Conservation (phyloP, 1,140 invertebrate species). For the Thereuonema tuberculata region DNA sequence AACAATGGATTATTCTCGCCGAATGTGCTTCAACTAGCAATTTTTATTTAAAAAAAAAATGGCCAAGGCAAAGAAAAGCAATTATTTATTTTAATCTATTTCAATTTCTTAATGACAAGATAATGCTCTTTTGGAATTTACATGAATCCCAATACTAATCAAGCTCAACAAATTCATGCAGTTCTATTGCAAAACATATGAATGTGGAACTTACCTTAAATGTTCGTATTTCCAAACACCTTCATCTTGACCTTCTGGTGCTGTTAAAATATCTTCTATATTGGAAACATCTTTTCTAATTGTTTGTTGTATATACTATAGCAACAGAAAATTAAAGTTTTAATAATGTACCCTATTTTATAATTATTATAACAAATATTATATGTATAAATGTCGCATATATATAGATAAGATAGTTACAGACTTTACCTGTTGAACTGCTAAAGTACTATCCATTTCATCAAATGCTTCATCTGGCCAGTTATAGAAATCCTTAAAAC, state of each 20-base stretch:
- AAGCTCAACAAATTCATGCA: background rate
- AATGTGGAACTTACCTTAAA: too few species aligned
- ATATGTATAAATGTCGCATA: background rate
- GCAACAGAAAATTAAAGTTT: conserved; percentile 14
- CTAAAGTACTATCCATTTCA: conserved; percentile 98
- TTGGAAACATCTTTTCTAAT: conserved; percentile 85
- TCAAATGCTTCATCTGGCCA: conserved; percentile 98
- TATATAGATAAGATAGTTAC: background rate
- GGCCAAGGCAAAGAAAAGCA: too few species aligned
- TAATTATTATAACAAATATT: conserved; percentile 4
- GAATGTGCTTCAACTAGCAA: too few species aligned
- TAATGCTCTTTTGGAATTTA: too few species aligned
- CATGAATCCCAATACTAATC: too few species aligned
- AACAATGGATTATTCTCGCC: too few species aligned
- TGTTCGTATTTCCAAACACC: conserved; percentile 99
- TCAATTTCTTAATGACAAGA: too few species aligned
- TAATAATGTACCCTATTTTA: too few species aligned
- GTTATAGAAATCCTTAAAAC: conserved; percentile 74
- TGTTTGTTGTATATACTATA: conserved; percentile 86
- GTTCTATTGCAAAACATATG: too few species aligned
- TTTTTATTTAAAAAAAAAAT: too few species aligned
- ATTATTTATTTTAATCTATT: too few species aligned
- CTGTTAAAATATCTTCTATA: conserved; percentile 85
- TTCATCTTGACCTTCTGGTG: conserved; percentile 95
- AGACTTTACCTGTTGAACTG: conserved; percentile 69